Percentiles rank a stretch among this genome's conserved stretches.
phyloP scores from a whole-genome alignment of 2,888 invertebrate genomes.

The Meteorus colon region DNA sequence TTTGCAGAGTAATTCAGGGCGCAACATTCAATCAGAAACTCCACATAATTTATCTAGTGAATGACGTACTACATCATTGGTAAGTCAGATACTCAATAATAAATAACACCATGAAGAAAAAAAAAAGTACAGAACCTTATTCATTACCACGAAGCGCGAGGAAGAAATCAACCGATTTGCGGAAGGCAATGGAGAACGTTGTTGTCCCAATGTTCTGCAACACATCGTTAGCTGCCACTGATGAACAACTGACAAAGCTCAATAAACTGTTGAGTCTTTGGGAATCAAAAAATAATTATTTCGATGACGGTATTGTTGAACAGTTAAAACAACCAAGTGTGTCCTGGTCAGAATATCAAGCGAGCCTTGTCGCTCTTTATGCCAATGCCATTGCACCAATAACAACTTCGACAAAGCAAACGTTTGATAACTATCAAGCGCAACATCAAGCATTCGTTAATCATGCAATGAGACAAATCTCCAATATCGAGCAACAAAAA shows the following conservation, averaged over 20 bases:
- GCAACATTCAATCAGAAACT: constrained; percentile 92
- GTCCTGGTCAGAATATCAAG: constrained; percentile 93
- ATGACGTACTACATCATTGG: constrained; percentile 99
- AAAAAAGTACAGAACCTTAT: constrained; percentile 23
- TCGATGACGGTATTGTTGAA: constrained; percentile 86
- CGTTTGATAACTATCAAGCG: constrained; percentile 90
- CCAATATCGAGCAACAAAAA: constrained; percentile 87
- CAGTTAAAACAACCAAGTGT: constrained; percentile 90
- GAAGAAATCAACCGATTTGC: constrained; percentile 95
- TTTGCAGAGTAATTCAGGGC: constrained; percentile 78
- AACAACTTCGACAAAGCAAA: constrained; percentile 85
- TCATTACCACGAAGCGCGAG: constrained; percentile 82
- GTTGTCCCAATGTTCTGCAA: constrained; percentile 99
- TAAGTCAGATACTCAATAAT: constrained; percentile 75
- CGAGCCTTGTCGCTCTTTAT: constrained; percentile 87
- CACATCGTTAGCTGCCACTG: constrained; percentile 85
- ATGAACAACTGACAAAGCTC: constrained; percentile 92
- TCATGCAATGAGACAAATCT: constrained; percentile 92
- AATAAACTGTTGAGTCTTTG: constrained; percentile 95
- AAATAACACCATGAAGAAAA: constrained; percentile 32
- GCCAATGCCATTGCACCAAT: constrained; percentile 85
- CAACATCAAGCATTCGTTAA: constrained; percentile 97
- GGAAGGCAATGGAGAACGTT: constrained; percentile 93
- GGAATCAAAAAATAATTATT: constrained; percentile 96
- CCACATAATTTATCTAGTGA: constrained; percentile 98